Base-by-base conservation (phyloP, 2,888 invertebrate genomes). In the Bembecia ichneumoniformis region DNA sequence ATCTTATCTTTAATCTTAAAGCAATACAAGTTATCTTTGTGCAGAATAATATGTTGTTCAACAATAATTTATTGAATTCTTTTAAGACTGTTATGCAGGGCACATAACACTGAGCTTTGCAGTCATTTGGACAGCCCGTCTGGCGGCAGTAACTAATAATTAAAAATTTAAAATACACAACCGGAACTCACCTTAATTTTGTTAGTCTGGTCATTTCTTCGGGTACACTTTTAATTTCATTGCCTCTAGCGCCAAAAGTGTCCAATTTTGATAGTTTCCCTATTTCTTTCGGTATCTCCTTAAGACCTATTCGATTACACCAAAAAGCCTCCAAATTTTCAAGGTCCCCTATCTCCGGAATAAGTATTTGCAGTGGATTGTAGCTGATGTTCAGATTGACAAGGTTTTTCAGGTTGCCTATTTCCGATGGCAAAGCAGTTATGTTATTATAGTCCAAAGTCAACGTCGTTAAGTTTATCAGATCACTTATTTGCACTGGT, bases 391-490 rank as follows among this genome's bases (percentile, higher is more conserved):
- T 92, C 50, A 92, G 74, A 58, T 89, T 89, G 44, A 89, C 88
- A 43, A 92, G 75, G 52, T 89, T 87, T 58, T 87, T 87, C 58
- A 92, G 71, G 55, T 87, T 78, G 44, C 88, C 89, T 56, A 92
- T 82, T 56, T 89, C 89, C n/a, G 80, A 59, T 1, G 92, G 92
- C 64, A 92, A 87, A 15, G 79, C 78, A 53, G 77, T 82, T 52
- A 92, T 78, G 53, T 89, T 88, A 67, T 92, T 92, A 65, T 91
- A 92, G 64, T 92, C 92, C 60, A 92, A 65, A 3, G 91, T 90
- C 51, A 92, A 75, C 15, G 90, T 89, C 48, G 90, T 89, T 28
- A 92, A 69, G 55, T 90, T 90, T 48, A 82, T 64, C 46, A 92
- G 71, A 50, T 84, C 78, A 20, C 77, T 79, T 52, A 92, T 74